Evolutionary conservation across 2,113 vertebrate genomes (phyloP), one percentile per base, ranked within the genome.

Genomic region (Channa maculata): DNA sequence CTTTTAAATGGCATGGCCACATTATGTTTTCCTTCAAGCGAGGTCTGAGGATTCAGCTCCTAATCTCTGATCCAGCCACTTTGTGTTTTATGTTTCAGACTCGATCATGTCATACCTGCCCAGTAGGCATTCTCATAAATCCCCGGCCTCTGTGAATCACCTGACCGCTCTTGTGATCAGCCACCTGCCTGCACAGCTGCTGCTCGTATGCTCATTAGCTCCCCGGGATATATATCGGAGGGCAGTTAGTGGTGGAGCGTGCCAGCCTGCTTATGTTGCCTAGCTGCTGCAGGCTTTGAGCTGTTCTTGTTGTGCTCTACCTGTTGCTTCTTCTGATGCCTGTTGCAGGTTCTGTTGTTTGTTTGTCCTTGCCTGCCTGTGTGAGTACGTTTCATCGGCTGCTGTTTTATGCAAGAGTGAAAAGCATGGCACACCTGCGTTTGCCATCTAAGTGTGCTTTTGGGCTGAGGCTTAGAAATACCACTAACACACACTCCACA

Each of bases 181-280:
- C 75, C 89, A 80, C 86, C 86, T 89, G 88, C 77, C 70, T 71
- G 50, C 87, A 82, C 87, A 89, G 86, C 83, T 89, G 87, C 80
- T 77, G 78, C 71, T 68, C 2, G 1, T 80, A 60, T 71, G 67
- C 82, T 77, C 77, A 54, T 81, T 76, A 77, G 74, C 79, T 82
- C 82, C 65, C 12, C 41, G 34, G 84, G 79, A 68, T 64, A 65
- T 50, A 63, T 33, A 34, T 24, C 24, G 24, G 75, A 60, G 60
- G 60, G 57, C 77, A 71, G 65, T 82, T 61, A 80, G 72, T 45
- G 0, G 13, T 43, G 65, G 1, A 2, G 14, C 55, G 72, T n/a
- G 33, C 65, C 51, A 49, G 54, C 8, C 50, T 79, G 65, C 68
- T 83, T 69, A 71, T 78, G 79, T 33, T 58, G 49, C 5, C 33